phyloP scores from a whole-genome alignment of 2,113 vertebrate genomes.

The Tiliqua scincoides region DNA sequence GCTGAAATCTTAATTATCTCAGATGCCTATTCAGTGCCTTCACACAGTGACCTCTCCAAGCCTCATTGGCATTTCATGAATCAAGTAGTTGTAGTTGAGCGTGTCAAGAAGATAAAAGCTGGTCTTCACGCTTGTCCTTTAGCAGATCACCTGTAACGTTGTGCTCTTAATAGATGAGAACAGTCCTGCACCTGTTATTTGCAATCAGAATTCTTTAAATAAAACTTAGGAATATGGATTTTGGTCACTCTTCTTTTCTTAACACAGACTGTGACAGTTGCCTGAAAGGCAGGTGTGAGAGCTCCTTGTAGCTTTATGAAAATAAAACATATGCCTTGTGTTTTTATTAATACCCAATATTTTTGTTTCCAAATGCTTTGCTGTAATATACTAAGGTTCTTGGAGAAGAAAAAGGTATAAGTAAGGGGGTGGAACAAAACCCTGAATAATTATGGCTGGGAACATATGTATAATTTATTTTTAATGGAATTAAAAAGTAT shows the following conservation, averaged over 20 bases:
- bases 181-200: conserved; percentile 44
- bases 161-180: conserved; percentile 68
- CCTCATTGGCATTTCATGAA: conserved; percentile 85
- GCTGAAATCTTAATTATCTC: conserved; percentile 99
- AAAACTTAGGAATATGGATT: conserved; percentile 46
- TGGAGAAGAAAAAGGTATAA: not conserved
- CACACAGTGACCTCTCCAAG: conserved; percentile 79
- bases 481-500: not conserved
- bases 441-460: not conserved
- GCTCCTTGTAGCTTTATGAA: accelerated
- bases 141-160: conserved; percentile 77
- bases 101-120: conserved; percentile 85
- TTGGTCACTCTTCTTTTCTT: not conserved
- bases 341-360: not conserved
- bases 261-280: not conserved
- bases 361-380: not conserved
- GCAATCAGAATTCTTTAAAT: conserved; percentile 36
- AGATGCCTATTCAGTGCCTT: conserved; percentile 89
- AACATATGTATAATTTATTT: not conserved
- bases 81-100: conserved; percentile 80
- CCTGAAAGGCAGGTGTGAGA: accelerated
- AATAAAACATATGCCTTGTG: not conserved
- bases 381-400: accelerated
- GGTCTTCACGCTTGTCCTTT: conserved; percentile 73
- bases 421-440: not conserved